Percentiles rank a stretch among this genome's conserved stretches.
Evolutionary conservation across 1,140 invertebrate genomes (phyloP).

Genomic region (Carposina sasakii): DNA sequence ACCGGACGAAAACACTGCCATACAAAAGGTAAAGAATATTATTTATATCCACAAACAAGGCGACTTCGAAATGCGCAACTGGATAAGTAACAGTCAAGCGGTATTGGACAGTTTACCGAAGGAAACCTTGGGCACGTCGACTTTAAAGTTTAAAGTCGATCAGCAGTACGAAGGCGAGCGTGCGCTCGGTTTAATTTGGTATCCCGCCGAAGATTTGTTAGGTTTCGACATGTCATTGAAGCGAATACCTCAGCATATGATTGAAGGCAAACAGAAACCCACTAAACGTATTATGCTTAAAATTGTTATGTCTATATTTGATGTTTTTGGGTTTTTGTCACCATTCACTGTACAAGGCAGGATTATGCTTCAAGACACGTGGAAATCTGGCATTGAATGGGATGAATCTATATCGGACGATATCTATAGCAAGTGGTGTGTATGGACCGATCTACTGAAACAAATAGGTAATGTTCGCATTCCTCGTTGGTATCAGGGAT

Average conservation of each 20-base stretch:
- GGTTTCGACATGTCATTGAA: slow-evolving; percentile 12
- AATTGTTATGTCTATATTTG: slow-evolving; percentile 29
- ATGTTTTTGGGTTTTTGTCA: slow-evolving; percentile 36
- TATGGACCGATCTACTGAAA: background rate
- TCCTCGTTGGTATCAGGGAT: background rate
- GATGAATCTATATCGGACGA: slow-evolving; percentile 22
- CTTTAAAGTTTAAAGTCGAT: slow-evolving; percentile 1
- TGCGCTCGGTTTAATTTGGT: slow-evolving; percentile 13
- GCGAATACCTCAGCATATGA: background rate
- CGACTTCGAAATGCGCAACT: slow-evolving; percentile 19
- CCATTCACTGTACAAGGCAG: slow-evolving; percentile 32
- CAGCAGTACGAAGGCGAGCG: slow-evolving; percentile 2
- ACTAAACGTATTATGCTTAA: slow-evolving; percentile 19
- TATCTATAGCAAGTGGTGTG: background rate
- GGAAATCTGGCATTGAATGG: slow-evolving; percentile 34
- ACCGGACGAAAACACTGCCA: slow-evolving; percentile 18
- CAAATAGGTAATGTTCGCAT: background rate
- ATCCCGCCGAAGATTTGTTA: slow-evolving; percentile 2
- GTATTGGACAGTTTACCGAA: background rate
- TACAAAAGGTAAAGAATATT: slow-evolving; percentile 15
- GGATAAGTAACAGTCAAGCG: slow-evolving; percentile 6
- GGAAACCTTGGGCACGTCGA: background rate
- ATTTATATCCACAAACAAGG: slow-evolving; percentile 17
- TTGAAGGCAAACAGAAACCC: slow-evolving; percentile 6
- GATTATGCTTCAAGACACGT: slow-evolving; percentile 41